Conservation (phyloP, 2,113 vertebrate species). For the Orcinus orca region DNA sequence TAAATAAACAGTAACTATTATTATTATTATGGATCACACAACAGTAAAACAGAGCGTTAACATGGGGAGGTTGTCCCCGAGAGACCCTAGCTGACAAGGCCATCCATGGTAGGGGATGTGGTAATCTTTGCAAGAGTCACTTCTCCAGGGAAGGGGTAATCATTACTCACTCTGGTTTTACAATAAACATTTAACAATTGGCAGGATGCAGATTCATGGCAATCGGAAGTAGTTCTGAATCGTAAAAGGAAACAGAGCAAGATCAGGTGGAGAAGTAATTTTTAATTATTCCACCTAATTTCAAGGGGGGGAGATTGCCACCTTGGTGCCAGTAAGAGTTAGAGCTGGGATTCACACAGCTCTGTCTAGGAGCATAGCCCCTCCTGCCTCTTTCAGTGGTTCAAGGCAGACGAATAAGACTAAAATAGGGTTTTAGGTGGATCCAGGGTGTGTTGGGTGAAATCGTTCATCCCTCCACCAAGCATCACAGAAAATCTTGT, state of each 20-base stretch:
- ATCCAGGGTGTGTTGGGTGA: background rate
- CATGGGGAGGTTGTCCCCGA: background rate
- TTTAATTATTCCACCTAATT: background rate
- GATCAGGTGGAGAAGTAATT: background rate
- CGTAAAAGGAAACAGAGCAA: background rate
- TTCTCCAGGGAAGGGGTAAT: background rate
- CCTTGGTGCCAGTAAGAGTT: background rate
- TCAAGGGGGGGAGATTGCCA: background rate
- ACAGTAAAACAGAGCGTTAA: background rate
- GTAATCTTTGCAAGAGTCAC: background rate
- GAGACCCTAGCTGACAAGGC: background rate
- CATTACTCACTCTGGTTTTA: background rate
- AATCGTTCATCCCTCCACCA: background rate
- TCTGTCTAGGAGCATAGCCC: background rate
- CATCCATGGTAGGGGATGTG: too few relatives aligned
- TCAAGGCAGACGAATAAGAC: background rate
- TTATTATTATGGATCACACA: background rate
- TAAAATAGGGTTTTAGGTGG: background rate
- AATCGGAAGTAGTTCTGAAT: background rate
- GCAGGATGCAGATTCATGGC: background rate
- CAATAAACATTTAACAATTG: background rate
- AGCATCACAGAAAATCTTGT: background rate
- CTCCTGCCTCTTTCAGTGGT: background rate
- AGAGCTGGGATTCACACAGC: background rate
- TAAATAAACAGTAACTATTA: background rate